A percentile compares a stretch with the other conserved stretches of the same genome.
Evolutionary conservation across 2,888 invertebrate genomes (phyloP).

Genomic region (Ligdia adustata): DNA sequence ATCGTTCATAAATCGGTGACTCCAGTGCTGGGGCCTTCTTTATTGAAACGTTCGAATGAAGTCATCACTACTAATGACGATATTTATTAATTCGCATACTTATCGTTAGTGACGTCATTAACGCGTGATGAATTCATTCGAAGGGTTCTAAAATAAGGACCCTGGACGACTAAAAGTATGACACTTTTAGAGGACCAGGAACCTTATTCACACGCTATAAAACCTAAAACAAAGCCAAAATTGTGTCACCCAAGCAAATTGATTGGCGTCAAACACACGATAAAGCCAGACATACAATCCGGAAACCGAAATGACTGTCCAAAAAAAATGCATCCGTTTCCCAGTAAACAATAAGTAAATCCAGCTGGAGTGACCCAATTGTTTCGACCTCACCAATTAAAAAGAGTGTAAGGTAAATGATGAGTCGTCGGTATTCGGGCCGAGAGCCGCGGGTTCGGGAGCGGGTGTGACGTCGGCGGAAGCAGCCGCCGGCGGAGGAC

Average conservation of each 20-base stretch:
- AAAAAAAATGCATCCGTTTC: slow-evolving; percentile 49
- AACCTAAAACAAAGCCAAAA: too few species aligned
- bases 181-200: too few species aligned
- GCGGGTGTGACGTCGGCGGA: slow-evolving; percentile 43
- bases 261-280: slow-evolving; percentile 16
- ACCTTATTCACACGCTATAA: too few species aligned
- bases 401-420: slow-evolving; percentile 77
- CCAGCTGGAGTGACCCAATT: slow-evolving; percentile 73
- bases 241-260: slow-evolving; percentile 8
- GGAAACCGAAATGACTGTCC: slow-evolving; percentile 44
- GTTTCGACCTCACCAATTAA: slow-evolving; percentile 81
- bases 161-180: too few species aligned
- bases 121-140: too few species aligned
- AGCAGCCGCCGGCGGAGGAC: slow-evolving; percentile 61
- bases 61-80: too few species aligned
- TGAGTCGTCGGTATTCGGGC: slow-evolving; percentile 40
- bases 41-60: too few species aligned
- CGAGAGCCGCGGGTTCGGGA: neutral
- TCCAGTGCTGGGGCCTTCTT: too few species aligned
- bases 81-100: too few species aligned
- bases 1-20: too few species aligned
- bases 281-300: slow-evolving; percentile 30
- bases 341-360: slow-evolving; percentile 62
- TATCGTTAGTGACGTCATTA: too few species aligned
- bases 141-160: too few species aligned